Conservation (phyloP, 2,113 vertebrate genomes). For the Microtus pennsylvanicus region DNA sequence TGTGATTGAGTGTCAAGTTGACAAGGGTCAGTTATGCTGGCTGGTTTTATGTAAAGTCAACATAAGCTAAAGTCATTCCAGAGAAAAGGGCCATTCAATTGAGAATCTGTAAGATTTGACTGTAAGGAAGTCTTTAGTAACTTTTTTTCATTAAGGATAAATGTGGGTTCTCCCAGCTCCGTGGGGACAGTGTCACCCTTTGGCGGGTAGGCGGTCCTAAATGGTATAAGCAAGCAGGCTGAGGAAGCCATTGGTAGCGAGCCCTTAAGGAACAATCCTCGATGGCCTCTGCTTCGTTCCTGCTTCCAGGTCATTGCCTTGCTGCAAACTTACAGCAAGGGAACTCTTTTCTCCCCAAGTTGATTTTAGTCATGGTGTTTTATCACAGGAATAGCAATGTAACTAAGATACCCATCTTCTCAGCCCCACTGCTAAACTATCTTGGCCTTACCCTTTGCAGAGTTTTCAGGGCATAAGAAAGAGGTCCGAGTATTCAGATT, state of each 20-base stretch:
- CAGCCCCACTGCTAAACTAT: background rate
- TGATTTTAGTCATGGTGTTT: background rate
- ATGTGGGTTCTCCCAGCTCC: background rate
- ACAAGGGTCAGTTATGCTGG: background rate
- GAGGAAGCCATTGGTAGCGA: too few species aligned
- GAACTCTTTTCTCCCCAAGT: background rate
- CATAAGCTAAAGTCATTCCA: background rate
- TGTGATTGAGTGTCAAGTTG: background rate
- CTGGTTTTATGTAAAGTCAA: background rate
- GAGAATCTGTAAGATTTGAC: background rate
- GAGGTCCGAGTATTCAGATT: background rate
- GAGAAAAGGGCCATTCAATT: background rate
- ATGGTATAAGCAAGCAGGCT: background rate
- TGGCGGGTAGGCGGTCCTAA: background rate
- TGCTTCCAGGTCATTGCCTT: background rate
- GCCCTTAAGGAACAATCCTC: background rate
- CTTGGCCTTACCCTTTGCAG: background rate
- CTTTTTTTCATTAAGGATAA: background rate
- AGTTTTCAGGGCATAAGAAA: fast-evolving
- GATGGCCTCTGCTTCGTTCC: background rate
- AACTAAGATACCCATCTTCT: background rate
- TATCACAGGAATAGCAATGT: background rate
- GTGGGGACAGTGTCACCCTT: background rate
- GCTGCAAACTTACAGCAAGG: background rate
- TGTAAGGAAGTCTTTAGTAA: background rate